Evolutionary conservation across 2,113 vertebrate species (phyloP).

Genomic region (Dromaius novaehollandiae): DNA sequence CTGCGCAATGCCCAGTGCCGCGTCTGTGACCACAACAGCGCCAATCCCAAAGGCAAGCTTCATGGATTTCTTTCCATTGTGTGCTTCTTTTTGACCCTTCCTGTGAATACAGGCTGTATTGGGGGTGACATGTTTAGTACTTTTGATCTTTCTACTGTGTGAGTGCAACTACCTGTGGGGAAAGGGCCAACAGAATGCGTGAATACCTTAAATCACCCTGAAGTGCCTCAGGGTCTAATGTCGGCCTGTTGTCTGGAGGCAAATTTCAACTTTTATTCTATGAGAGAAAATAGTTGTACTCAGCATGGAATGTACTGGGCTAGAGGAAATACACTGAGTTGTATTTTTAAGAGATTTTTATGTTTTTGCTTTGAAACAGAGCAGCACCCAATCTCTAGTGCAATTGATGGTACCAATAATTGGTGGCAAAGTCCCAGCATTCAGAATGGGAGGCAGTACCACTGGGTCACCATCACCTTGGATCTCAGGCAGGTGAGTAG

Average conservation of each 20-base stretch:
- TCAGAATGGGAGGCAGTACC: constrained; percentile 92
- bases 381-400: constrained; percentile 89
- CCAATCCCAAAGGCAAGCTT: constrained; percentile 85
- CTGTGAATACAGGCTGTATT: not conserved
- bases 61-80: rapidly evolving
- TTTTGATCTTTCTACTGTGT: not conserved
- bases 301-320: not conserved
- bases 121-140: not conserved
- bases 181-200: not conserved
- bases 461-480: constrained; percentile 95
- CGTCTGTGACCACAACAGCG: constrained; percentile 83
- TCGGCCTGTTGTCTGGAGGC: not conserved
- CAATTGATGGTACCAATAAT: constrained; percentile 94
- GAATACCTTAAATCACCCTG: rapidly evolving
- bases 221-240: not conserved
- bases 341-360: not conserved
- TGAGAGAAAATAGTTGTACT: not conserved
- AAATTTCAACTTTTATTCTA: not conserved
- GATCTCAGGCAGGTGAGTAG: constrained; percentile 91
- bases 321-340: not conserved
- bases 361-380: constrained; percentile 76
- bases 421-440: constrained; percentile 99
- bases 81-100: not conserved
- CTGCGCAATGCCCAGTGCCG: constrained; percentile 90
- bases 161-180: not conserved